phyloP scores from a whole-genome alignment of 2,797 vertebrate genomes.

The Monodelphis domestica region DNA sequence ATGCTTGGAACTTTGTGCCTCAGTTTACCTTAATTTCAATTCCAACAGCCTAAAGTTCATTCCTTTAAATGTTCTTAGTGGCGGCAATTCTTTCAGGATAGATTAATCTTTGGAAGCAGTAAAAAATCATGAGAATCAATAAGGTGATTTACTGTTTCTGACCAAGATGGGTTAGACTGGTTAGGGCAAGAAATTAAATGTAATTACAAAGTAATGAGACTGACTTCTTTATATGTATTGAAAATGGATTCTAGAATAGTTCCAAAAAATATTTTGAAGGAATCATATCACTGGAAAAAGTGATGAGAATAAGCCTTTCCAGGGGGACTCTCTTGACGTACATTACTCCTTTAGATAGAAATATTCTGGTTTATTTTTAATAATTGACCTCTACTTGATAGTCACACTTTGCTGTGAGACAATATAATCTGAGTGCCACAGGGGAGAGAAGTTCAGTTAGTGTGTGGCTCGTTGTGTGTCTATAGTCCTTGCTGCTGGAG shows the following conservation, averaged over 20 bases:
- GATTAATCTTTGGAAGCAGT: slow-evolving; percentile 39
- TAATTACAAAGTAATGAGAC: not conserved
- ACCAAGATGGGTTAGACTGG: slow-evolving; percentile 39
- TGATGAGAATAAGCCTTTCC: not conserved
- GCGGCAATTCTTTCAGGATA: not conserved
- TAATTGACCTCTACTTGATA: slow-evolving; percentile 25
- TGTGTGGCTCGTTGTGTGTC: slow-evolving; percentile 23
- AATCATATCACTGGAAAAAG: not conserved
- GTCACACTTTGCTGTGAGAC: slow-evolving; percentile 7
- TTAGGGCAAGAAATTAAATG: not conserved
- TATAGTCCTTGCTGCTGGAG: slow-evolving; percentile 25
- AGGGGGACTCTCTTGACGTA: slow-evolving; percentile 13
- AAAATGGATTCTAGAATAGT: slow-evolving; percentile 38
- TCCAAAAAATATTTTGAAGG: slow-evolving; percentile 24
- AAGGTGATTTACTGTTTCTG: slow-evolving; percentile 42
- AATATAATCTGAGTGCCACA: not conserved
- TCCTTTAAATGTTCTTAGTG: not conserved
- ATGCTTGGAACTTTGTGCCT: too few species aligned
- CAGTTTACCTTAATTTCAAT: too few species aligned
- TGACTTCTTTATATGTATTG: not conserved
- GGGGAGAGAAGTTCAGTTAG: slow-evolving; percentile 8
- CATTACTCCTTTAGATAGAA: slow-evolving; percentile 29
- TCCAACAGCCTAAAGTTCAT: too few species aligned
- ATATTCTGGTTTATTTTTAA: slow-evolving; percentile 38
- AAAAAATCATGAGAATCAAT: slow-evolving; percentile 34